phyloP scores from a whole-genome alignment of 2,888 invertebrate species.

The Buathra laborator region DNA sequence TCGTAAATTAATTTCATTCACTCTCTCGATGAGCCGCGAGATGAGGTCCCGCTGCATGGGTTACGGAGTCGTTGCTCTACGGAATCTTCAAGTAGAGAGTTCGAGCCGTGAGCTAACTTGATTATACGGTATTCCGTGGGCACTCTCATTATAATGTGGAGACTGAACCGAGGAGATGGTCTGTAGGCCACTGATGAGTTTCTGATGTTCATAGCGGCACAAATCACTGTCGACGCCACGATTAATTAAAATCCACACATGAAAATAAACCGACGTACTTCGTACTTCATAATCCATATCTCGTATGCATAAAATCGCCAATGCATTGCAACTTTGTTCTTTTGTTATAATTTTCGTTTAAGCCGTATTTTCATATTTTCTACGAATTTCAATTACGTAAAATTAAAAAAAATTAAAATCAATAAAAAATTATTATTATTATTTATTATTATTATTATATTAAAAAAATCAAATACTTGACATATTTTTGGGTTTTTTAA shows the following conservation, averaged over 20 bases:
- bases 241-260: conserved; percentile 67
- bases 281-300: conserved; percentile 2
- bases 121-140: conserved; percentile 68
- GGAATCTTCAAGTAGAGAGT: background rate
- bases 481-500: too few relatives aligned
- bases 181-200: conserved; percentile 72
- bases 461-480: too few relatives aligned
- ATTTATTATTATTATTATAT: too few relatives aligned
- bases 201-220: conserved; percentile 72
- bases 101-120: conserved; percentile 66
- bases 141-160: conserved; percentile 52
- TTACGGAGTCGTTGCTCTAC: background rate
- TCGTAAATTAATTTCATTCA: conserved; percentile 65
- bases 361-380: too few relatives aligned
- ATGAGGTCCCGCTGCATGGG: background rate
- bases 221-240: conserved; percentile 73
- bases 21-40: background rate
- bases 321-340: conserved; percentile 1
- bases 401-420: too few relatives aligned
- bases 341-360: background rate
- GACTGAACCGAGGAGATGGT: conserved; percentile 9
- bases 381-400: too few relatives aligned
- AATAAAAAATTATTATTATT: too few relatives aligned
- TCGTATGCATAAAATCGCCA: too few relatives aligned
- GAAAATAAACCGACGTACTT: background rate